Percentiles rank a stretch among this genome's conserved stretches.
Conservation (phyloP, 2,113 vertebrate genomes). For the Trachemys scripta region DNA sequence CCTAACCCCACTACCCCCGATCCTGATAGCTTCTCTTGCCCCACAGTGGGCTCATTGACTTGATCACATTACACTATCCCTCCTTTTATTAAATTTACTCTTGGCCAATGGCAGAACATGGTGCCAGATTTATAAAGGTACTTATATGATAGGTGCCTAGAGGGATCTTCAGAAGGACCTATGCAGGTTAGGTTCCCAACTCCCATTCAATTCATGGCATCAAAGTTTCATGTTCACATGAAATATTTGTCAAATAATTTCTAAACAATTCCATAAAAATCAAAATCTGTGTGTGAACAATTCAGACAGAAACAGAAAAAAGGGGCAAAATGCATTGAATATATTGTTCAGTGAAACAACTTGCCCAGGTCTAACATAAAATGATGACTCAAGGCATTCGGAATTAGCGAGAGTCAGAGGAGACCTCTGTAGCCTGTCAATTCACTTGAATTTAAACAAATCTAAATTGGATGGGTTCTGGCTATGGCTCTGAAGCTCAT, state of each 20-base stretch:
- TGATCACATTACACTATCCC: background rate
- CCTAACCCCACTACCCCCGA: background rate
- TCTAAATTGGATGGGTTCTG: background rate
- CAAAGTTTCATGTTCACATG: background rate
- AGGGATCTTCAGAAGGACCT: background rate
- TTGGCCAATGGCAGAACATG: background rate
- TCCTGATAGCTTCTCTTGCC: background rate
- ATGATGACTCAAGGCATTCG: background rate
- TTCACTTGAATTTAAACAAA: background rate
- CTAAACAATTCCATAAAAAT: background rate
- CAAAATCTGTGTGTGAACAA: background rate
- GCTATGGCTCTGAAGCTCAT: background rate
- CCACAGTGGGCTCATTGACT: background rate
- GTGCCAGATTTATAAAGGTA: background rate
- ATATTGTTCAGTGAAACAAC: rapidly evolving
- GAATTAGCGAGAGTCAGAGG: rapidly evolving
- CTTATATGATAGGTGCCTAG: background rate
- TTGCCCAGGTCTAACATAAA: background rate
- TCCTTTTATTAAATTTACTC: background rate
- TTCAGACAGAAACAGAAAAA: rapidly evolving
- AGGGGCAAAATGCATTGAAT: rapidly evolving
- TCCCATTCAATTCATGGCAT: background rate
- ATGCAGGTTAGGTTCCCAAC: background rate
- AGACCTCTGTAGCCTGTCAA: background rate
- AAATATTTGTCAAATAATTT: background rate